Evolutionary conservation across 2,797 vertebrate species (phyloP), one percentile per base, ranked within the genome.

Genomic region (Mionectes olivaceus): DNA sequence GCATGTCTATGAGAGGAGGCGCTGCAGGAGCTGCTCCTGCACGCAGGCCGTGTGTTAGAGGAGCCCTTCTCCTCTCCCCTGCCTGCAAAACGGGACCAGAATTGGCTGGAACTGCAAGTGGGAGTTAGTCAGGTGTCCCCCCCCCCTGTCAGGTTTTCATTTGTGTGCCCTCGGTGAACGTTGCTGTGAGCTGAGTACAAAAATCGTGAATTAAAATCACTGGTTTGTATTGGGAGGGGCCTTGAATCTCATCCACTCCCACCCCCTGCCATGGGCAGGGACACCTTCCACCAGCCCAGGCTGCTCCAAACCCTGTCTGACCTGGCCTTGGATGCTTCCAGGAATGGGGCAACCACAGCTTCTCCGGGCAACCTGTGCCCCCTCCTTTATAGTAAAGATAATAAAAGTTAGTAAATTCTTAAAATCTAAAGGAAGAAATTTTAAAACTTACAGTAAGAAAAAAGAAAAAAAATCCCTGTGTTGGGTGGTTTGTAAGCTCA

Each of bases 1-100:
- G 32, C 92, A 91, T 94, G 95, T 56, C 65, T 86, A 23, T 15
- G 22, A 82, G 90, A 68, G 83, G 89, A 87, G 89, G 85, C 68
- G 11, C 85, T 82, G 83, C 65, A 47, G 89, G 44, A 91, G 46
- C 94, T 92, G 81, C 82, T 96, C 4, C 1, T 93, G 73, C 76
- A 65, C 95, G 44, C 71, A 13, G 49, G 41, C 49, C 50, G 55
- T 32, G 27, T 91, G 87, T 94, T 94, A 89, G 75, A 18, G 46
- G 70, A 87, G 91, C 60, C n/a, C 83, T 94, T 37, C 55, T 84
- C 60, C 23, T 74, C 46, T 64, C 43, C 80, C 80, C 85, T 86
- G 84, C 81, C 81, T 90, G 28, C n/a, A 65, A 75, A 95, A 46
- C 22, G 32, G 41, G 59, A 25, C 43, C 64, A 79, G 70, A 41